Base-by-base conservation (phyloP, 2,888 invertebrate genomes). In the Cheilosia variabilis region DNA sequence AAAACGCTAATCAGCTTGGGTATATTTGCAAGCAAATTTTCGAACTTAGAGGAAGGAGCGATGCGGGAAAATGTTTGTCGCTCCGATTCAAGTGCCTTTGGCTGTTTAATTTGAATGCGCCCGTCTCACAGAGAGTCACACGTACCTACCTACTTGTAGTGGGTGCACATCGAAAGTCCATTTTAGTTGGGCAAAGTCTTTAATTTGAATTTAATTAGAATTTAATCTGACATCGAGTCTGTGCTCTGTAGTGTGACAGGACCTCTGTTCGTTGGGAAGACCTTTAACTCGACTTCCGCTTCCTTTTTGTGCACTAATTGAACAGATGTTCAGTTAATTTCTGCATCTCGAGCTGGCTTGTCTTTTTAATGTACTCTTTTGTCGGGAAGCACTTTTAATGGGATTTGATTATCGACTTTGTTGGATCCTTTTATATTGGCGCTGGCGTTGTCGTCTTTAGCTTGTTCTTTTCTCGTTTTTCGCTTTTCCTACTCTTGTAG, bases 151-250 rank as follows among this genome's bases (percentile, higher is more conserved):
- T 4, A 37, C 13, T 37, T 37, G 37, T 37, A 37, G 13, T 37
- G 13, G 10, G 13, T 24, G 22, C 52, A 52, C 53, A 27, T 27
- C 6, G 43, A 22, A 31, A 31, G 34, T 50, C 31, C 76, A 58
- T 76, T 58, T 50, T 13, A 17, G 47, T 43, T 65, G 19, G 19
- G 43, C 41, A 65, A 45, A 65, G 77, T 22, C 71, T 82, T 82
- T 72, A 82, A 82, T 82, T 82, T 55, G 66, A 66, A 66, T 66
- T 77, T 72, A 72, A 82, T 82, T 82, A 24, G 66, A 72, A 72
- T 43, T 77, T 66, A 72, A 82, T 72, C 55, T 43, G 69, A 34
- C 34, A 71, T 37, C 27, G 63, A 52, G 58, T 71, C 50, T 31
- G 31, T 31, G 22, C 22, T 22, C 2, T 22, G 2, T 22, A 22